phyloP scores from a whole-genome alignment of 2,888 invertebrate genomes.

The Nemurella pictetii region DNA sequence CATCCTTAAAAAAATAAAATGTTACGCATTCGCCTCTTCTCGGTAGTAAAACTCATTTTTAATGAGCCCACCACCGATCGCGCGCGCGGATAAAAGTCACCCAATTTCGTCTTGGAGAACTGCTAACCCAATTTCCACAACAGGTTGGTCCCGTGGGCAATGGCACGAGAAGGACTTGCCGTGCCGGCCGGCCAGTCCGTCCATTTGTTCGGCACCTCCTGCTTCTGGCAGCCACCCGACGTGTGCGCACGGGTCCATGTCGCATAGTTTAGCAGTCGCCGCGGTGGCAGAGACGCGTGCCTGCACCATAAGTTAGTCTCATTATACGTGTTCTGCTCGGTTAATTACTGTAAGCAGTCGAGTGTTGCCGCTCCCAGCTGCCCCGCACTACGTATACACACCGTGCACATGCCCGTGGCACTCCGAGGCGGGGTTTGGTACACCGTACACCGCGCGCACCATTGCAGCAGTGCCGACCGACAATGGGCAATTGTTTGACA shows the following conservation, averaged over 20 bases:
- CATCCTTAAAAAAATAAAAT: not conserved
- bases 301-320: constrained; percentile 21
- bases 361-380: constrained; percentile 28
- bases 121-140: not conserved
- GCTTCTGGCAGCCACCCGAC: not conserved
- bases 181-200: not conserved
- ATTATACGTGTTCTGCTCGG: constrained; percentile 35
- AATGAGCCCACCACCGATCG: not conserved
- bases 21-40: not conserved
- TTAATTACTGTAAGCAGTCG: constrained; percentile 35
- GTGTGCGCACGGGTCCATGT: not conserved
- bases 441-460: no score
- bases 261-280: constrained; percentile 23
- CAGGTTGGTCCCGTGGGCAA: constrained; percentile 38
- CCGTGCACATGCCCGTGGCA: not conserved
- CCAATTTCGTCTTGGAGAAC: not conserved
- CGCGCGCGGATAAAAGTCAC: not conserved
- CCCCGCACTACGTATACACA: not conserved
- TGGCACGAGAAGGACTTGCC: constrained; percentile 29
- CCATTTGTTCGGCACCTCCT: not conserved
- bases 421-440: not conserved
- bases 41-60: not conserved
- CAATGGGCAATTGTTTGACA: not conserved
- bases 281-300: constrained; percentile 34
- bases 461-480: no score